Evolutionary conservation across 1,140 invertebrate genomes (phyloP).

Genomic region (Notospermus geniculatus): DNA sequence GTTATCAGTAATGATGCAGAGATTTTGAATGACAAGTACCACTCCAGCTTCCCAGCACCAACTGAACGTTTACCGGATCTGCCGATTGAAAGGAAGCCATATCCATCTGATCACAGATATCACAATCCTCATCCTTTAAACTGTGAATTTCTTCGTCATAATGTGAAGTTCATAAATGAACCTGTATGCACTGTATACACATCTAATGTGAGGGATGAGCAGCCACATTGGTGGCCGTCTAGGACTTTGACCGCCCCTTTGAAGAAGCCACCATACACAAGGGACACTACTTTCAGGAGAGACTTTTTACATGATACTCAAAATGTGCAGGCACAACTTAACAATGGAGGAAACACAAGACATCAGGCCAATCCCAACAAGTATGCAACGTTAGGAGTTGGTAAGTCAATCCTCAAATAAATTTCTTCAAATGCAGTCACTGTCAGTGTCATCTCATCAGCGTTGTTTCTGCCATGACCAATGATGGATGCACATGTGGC

Average conservation of each 20-base stretch:
- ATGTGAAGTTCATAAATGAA: constrained; percentile 45
- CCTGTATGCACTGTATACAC: constrained; percentile 48
- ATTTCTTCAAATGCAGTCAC: no score
- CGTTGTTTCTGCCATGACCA: no score
- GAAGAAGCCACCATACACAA: constrained; percentile 30
- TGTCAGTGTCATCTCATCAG: no score
- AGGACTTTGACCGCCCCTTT: constrained; percentile 33
- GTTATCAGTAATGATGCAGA: constrained; percentile 46
- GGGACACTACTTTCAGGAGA: constrained; percentile 39
- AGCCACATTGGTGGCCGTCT: constrained; percentile 19
- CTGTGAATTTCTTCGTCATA: constrained; percentile 42
- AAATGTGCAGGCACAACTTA: no score
- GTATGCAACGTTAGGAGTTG: constrained; percentile 39
- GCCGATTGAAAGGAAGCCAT: constrained; percentile 33
- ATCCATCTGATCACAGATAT: constrained; percentile 39
- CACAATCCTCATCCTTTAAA: constrained; percentile 40
- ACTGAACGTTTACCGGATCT: constrained; percentile 22
- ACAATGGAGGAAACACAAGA: constrained; percentile 26
- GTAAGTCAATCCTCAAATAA: constrained; percentile 17
- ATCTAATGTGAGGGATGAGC: constrained; percentile 28
- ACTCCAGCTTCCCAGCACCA: constrained; percentile 14
- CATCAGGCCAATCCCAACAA: constrained; percentile 41
- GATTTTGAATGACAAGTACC: constrained; percentile 25
- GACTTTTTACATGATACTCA: constrained; percentile 20
- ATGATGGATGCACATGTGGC: no score